Evolutionary conservation across 2,888 invertebrate genomes (phyloP).

Genomic region (Pharmacophagus antenor): DNA sequence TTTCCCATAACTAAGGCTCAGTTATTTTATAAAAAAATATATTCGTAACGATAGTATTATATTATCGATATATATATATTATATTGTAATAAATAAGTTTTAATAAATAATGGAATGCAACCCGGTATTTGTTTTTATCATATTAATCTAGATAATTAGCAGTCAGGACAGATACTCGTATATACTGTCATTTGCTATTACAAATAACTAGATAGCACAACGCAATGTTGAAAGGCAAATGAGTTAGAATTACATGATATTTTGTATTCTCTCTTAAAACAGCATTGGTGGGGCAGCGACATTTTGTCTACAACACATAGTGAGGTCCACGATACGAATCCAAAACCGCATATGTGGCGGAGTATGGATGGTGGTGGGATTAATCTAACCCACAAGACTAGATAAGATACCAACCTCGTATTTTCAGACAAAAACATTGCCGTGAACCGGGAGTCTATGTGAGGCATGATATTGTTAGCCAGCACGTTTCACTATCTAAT

Average conservation of each 20-base stretch:
- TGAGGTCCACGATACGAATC: background rate
- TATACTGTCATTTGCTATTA: conserved; percentile 47
- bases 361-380: background rate
- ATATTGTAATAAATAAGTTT: too few relatives aligned
- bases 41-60: too few relatives aligned
- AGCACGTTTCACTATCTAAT: too few relatives aligned
- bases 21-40: too few relatives aligned
- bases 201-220: conserved; percentile 48
- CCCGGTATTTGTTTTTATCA: conserved; percentile 33
- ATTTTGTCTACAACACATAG: background rate
- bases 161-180: conserved; percentile 54
- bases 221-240: conserved; percentile 45
- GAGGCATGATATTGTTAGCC: too few relatives aligned
- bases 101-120: background rate
- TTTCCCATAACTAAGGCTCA: too few relatives aligned
- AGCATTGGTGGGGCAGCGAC: too few relatives aligned
- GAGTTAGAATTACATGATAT: conserved; percentile 38
- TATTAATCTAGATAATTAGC: conserved; percentile 46
- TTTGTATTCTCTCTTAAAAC: too few relatives aligned
- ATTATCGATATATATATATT: too few relatives aligned
- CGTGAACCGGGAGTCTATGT: too few relatives aligned
- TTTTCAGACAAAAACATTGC: too few relatives aligned
- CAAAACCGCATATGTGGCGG: background rate
- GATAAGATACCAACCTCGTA: too few relatives aligned
- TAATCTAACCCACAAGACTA: background rate